Base-by-base conservation (phyloP, 2,113 vertebrate genomes). In the Anarrhichthys ocellatus region DNA sequence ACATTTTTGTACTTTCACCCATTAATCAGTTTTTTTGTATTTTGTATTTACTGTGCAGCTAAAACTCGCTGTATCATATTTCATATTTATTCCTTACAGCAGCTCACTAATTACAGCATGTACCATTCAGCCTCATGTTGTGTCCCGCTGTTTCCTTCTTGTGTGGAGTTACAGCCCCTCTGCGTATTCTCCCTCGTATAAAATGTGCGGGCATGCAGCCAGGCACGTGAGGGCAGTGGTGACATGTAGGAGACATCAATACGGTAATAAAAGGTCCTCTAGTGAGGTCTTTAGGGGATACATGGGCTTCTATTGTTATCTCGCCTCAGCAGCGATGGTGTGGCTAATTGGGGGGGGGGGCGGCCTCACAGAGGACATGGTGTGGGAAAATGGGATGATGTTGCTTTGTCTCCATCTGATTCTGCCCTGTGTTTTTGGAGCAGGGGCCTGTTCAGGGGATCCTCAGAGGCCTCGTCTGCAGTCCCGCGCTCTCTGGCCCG, bases 241-340 rank as follows among this genome's bases (percentile, higher is more conserved):
- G 89, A 91, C 86, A 90, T 85, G 81, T 70, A 75, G 83, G 64
- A 85, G 87, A 88, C 78, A 89, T 90, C 91, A 88, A 76, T 91
- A 87, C 87, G n/a, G 80, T 89, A 88, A 91, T 92, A 91, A 92
- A 59, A 90, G 86, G 89, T 83, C 82, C 63, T 91, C 76, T 83
- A 81, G 85, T 90, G 84, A 92, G 87, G 73, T 88, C 91, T 90
- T 85, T 38, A 84, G 91, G 89, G 90, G 86, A 92, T 91, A 93
- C 92, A 92, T 32, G 85, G 75, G 36, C 78, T 81, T 87, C 92
- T 84, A 83, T 93, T 93, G 89, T 92, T 91, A 90, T 93, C 91
- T 86, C 65, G 81, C 80, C 82, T 85, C 84, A n/a, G 85, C 91
- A 93, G 91, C 62, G 34, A 56, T 29, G 6, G 65, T 86, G 79